Conservation (phyloP, 2,113 vertebrate species). For the Rutilus rutilus region DNA sequence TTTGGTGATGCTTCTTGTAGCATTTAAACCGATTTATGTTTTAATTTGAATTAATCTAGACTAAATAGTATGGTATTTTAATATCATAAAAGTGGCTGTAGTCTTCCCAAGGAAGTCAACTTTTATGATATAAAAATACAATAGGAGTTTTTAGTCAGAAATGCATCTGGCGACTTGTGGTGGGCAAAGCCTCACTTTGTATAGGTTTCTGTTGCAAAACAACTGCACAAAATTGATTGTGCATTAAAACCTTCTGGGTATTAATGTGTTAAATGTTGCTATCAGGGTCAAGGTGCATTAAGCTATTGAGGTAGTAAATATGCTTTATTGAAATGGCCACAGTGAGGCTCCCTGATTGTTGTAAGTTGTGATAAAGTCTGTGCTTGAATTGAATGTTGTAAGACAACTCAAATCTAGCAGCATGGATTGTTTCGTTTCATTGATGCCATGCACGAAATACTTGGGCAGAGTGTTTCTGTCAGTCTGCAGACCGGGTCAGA, state of each 20-base stretch:
- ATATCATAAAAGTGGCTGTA: background rate
- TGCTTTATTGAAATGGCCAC: background rate
- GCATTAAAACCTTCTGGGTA: background rate
- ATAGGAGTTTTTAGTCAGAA: too few relatives aligned
- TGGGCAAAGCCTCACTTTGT: too few relatives aligned
- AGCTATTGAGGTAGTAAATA: background rate
- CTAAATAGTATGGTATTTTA: background rate
- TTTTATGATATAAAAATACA: too few relatives aligned
- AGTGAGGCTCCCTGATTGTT: background rate
- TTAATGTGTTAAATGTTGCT: background rate
- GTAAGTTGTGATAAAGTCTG: background rate
- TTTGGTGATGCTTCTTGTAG: too few relatives aligned
- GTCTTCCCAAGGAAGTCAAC: too few relatives aligned
- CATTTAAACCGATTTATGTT: too few relatives aligned
- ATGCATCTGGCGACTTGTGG: too few relatives aligned
- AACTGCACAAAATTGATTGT: background rate
- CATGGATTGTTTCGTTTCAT: background rate
- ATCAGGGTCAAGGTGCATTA: background rate
- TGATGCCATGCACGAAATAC: background rate
- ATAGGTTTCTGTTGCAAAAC: too few relatives aligned
- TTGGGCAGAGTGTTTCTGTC: background rate
- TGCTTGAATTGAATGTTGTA: background rate
- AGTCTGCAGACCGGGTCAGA: background rate
- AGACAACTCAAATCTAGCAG: background rate
- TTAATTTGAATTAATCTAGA: too few relatives aligned